Conservation (phyloP, 2,888 invertebrate species). For the Synanthedon vespiformis region DNA sequence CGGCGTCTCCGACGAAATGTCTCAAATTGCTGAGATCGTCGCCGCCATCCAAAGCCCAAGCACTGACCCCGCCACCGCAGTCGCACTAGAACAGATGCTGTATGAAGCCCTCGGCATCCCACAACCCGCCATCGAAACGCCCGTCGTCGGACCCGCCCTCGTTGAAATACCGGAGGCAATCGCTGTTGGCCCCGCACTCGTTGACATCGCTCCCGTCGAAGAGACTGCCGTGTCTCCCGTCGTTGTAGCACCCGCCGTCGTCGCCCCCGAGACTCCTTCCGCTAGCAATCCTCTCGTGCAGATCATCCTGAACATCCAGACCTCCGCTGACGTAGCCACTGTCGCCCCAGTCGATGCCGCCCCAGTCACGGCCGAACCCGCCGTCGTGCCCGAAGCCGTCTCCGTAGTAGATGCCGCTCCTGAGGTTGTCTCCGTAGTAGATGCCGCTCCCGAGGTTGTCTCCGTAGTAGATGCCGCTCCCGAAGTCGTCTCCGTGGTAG, state of each 20-base stretch:
- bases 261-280: slow-evolving; percentile 14
- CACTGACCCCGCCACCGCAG: slow-evolving; percentile 37
- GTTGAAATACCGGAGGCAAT: slow-evolving; percentile 9
- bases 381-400: slow-evolving; percentile 18
- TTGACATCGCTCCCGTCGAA: slow-evolving; percentile 11
- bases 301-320: slow-evolving; percentile 11
- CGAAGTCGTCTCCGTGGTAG: slow-evolving; percentile 5
- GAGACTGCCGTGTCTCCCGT: slow-evolving; percentile 8
- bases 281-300: slow-evolving; percentile 8
- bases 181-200: slow-evolving; percentile 16
- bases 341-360: slow-evolving; percentile 5
- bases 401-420: slow-evolving; percentile 13
- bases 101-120: slow-evolving; percentile 15
- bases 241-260: slow-evolving; percentile 15
- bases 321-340: slow-evolving; percentile 6
- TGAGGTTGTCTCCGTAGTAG: slow-evolving; percentile 7
- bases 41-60: slow-evolving; percentile 38
- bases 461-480: slow-evolving; percentile 4
- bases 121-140: slow-evolving; percentile 4
- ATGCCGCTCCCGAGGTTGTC: slow-evolving; percentile 7
- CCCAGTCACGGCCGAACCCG: slow-evolving; percentile 10
- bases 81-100: slow-evolving; percentile 14
- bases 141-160: slow-evolving; percentile 9
- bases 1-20: slow-evolving; percentile 10
- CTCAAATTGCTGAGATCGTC: slow-evolving; percentile 28